Evolutionary conservation across 2,797 vertebrate species (phyloP), one percentile per base, ranked within the genome.

Genomic region (Corythornis leucogaster): DNA sequence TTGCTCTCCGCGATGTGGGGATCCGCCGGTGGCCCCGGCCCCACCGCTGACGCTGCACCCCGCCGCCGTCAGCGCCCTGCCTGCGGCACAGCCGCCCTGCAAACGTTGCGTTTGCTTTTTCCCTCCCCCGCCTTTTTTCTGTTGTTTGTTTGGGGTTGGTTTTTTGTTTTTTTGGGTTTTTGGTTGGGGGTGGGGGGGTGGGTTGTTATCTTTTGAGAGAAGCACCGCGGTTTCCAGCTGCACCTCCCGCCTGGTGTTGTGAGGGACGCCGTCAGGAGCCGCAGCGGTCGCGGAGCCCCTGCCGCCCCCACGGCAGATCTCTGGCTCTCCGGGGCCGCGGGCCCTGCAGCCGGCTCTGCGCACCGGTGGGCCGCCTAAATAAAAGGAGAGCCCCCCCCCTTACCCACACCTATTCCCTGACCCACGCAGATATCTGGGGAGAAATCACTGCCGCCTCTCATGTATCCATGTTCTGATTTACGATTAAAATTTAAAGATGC

Each of bases 401-500:
- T 81, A 64, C 76, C 66, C 91, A 84, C 81, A 70, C 87, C 93
- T 92, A 82, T 89, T 97, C 97, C 97, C 97, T 85, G 28, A 90
- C 94, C 97, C 89, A 94, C 24, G 96, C 96, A 98, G 93, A 98
- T 97, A 98, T 98, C 97, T 96, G 94, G 98, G 97, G 96, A 95
- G 97, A 98, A 98, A 98, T 98, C 98, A 97, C 97, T 98, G 98
- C 98, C 98, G 98, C 97, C 97, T 98, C 97, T 96, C 97, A 98
- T 97, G 98, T 97, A 98, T 96, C 96, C 86, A 96, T 96, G 97
- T 98, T 98, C 97, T 98, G 98, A 99, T 98, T 98, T 98, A 98
- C 98, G 97, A 98, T 99, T 98, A 99, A 99, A 99, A 98, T 98
- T 99, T 98, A 98, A 99, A 98, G 97, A 96, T 98, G 97, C 96